Percentiles rank a stretch among this genome's conserved stretches.
Evolutionary conservation across 2,113 vertebrate genomes (phyloP).

Genomic region (Lamprotornis superbus): DNA sequence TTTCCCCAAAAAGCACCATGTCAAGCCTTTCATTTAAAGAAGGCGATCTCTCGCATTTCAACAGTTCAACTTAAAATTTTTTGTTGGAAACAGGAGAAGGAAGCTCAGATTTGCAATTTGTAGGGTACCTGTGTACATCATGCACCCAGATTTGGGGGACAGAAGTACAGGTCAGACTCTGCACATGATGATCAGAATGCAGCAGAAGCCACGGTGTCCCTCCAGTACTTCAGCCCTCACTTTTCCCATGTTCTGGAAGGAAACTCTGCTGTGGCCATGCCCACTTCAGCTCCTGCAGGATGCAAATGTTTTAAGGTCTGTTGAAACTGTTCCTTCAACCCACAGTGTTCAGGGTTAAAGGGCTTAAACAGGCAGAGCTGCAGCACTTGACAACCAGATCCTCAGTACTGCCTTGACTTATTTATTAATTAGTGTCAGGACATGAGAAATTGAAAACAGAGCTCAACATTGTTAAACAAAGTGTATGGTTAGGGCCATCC

Average conservation of each 20-base stretch:
- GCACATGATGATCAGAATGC: rapidly evolving
- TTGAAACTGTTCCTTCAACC: background rate
- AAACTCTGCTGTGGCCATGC: background rate
- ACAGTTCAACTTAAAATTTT: background rate
- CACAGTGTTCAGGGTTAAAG: background rate
- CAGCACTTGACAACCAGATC: background rate
- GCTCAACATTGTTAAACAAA: rapidly evolving
- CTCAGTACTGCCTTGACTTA: background rate
- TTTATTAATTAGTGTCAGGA: background rate
- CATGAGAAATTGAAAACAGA: background rate
- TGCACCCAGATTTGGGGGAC: background rate
- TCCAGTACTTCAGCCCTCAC: background rate
- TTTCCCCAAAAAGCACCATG: background rate
- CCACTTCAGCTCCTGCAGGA: background rate
- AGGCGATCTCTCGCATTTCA: background rate
- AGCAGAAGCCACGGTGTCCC: background rate
- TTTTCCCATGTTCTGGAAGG: background rate
- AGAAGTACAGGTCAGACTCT: background rate
- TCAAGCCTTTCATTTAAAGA: background rate
- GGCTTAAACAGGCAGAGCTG: background rate
- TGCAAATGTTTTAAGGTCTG: background rate
- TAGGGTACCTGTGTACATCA: background rate
- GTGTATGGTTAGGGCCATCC: background rate
- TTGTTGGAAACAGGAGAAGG: background rate
- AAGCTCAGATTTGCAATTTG: background rate